Evolutionary conservation across 30 jellyfish, hydroid and myxozoan genomes (phyloP), one percentile per base, ranked within the genome.

Genomic region (Phacellophora camtschatica): DNA sequence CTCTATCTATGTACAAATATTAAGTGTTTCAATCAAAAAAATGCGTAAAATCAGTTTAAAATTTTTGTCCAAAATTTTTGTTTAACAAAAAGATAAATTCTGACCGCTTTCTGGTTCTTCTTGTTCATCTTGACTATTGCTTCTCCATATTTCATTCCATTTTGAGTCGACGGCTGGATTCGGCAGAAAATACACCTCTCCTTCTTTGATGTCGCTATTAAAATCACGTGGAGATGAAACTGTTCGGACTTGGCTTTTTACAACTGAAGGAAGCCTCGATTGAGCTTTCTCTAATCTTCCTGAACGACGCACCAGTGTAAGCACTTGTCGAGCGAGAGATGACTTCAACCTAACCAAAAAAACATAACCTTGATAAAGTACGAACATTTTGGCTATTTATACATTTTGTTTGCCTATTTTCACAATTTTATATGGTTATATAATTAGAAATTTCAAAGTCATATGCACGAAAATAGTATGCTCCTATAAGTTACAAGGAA

Each of bases 261-360:
- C 66, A 45, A 49, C 65, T 4, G 77, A 58, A 4, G 97, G 95
- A 3, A 89, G 33, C 39, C 77, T 66, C 54, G 91, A 64, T 37
- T 76, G 76, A 54, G 72, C 49, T 35, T 49, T 77, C 13, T 71
- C 93, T 24, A 89, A 33, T 13, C 97, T 81, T 12, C 85, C 94
- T 15, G 97, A 89, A 15, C 97, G 37, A 13, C 97, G 84, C 27
- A 89, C 97, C 13, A 95, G 97, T 29, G 97, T 89, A 32, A 89
- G 65, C 22, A 89, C 75, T 57, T 82, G 90, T 36, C 90, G 75
- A 5, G 78, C 75, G 34, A 89, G 71, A 10, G 90, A 54, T 18
- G 89, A 74, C 37, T 89, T 81, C 59, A 89, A 54, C 83, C 97
- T 89, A 49, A 11, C 37, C 31, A 55, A 16, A 35, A 30, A 20